phyloP scores from a whole-genome alignment of 2,888 invertebrate genomes.

The Callimorpha dominula region DNA sequence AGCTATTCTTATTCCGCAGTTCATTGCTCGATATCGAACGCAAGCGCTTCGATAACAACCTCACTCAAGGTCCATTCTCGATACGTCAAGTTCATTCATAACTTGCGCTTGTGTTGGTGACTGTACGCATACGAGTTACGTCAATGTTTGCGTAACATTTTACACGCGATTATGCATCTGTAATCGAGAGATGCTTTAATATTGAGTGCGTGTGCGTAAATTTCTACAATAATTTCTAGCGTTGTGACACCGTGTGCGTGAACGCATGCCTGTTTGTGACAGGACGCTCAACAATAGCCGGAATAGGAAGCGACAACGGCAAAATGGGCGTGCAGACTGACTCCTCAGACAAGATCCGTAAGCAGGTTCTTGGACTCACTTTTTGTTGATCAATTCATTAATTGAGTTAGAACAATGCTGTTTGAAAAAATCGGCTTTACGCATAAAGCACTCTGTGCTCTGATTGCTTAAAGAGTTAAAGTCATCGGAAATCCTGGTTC shows the following conservation, averaged over 20 bases:
- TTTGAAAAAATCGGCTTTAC: slow-evolving; percentile 63
- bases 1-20: slow-evolving; percentile 59
- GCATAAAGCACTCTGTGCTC: slow-evolving; percentile 66
- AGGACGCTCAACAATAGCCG: slow-evolving; percentile 85
- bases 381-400: slow-evolving; percentile 69
- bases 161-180: slow-evolving; percentile 31
- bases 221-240: slow-evolving; percentile 53
- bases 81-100: slow-evolving; percentile 79
- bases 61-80: slow-evolving; percentile 76
- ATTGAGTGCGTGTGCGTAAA: slow-evolving; percentile 40
- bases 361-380: slow-evolving; percentile 69
- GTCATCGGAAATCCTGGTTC: slow-evolving; percentile 80
- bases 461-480: slow-evolving; percentile 55
- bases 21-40: slow-evolving; percentile 70
- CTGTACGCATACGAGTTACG: slow-evolving; percentile 39
- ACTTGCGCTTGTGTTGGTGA: slow-evolving; percentile 56
- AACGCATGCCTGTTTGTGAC: slow-evolving; percentile 71
- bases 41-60: slow-evolving; percentile 67
- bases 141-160: slow-evolving; percentile 28
- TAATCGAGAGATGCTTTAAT: slow-evolving; percentile 42
- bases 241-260: slow-evolving; percentile 57
- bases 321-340: slow-evolving; percentile 75
- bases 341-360: slow-evolving; percentile 79
- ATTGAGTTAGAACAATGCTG: slow-evolving; percentile 65
- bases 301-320: slow-evolving; percentile 83